Evolutionary conservation across 2,888 invertebrate genomes (phyloP), one percentile per base, ranked within the genome.

Genomic region (Apamea crenata): DNA sequence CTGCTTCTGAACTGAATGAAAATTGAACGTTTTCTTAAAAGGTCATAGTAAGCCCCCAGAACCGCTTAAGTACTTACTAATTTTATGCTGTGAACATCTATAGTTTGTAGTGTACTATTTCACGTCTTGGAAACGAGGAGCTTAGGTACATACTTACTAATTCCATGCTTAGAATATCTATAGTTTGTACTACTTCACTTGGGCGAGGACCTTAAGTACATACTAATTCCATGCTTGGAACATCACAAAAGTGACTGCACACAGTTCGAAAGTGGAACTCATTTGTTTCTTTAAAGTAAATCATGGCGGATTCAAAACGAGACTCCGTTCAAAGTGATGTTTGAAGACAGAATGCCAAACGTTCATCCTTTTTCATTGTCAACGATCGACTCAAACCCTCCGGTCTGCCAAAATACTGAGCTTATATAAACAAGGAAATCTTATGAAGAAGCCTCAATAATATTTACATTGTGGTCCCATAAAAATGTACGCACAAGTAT

Each of bases 221-320:
- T 70, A 32, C 70, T 32, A 59, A 56, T 70, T 70, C 71, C 71
- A 66, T 36, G 36, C 65, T 71, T 71, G 12, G n/a, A 71, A 65
- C 10, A 2, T 63, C 25, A 36, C 32, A 25, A 25, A 70, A 36
- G 1, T 25, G 25, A 32, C 1, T 25, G 29, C 16, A 53, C 25
- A 10, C 3, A 32, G 1, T 70, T 70, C 25, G 8, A 70, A 70
- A 70, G 10, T 6, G 10, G 32, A 70, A 61, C 18, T 18, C 6
- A 36, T 36, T 59, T 36, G 16, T n/a, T 21, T 69, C n/a, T 47
- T 47, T 29, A 8, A 29, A 21, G 44, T 29, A 68, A 21, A 32
- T 53, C 25, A 18, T 36, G 16, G 32, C 32, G 25, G 25, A 50
- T 32, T 32, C 14, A 32, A 10, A 70, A 32, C 32, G 25, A 32